Evolutionary conservation across 2,113 vertebrate species (phyloP).

Genomic region (Pristiophorus japonicus): DNA sequence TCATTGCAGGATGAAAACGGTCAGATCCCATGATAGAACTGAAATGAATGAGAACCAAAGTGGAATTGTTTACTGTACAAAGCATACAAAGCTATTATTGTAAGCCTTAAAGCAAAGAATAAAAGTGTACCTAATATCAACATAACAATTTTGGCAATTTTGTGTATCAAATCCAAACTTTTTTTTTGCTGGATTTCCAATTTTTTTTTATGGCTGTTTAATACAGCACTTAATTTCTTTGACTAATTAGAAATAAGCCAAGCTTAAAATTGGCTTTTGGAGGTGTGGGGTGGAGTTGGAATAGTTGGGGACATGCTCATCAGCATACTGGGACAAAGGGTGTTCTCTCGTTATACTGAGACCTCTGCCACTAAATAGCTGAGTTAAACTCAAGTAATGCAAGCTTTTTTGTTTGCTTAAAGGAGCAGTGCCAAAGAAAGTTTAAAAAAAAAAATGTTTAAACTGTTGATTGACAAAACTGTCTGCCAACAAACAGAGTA

Average conservation of each 20-base stretch:
- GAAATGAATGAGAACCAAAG: background rate
- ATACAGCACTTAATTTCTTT: background rate
- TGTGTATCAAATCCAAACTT: background rate
- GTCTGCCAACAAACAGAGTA: background rate
- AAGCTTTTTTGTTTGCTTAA: slow-evolving; percentile 3
- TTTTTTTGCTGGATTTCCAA: background rate
- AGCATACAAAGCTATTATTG: background rate
- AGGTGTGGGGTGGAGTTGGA: too few species aligned
- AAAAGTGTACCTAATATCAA: background rate
- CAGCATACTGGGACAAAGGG: background rate
- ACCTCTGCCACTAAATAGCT: background rate
- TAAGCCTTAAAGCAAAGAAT: background rate
- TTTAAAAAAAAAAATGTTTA: too few species aligned
- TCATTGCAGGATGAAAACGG: background rate
- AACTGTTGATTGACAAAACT: background rate
- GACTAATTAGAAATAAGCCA: background rate
- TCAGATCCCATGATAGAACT: background rate
- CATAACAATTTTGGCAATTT: background rate
- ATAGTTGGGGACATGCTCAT: background rate
- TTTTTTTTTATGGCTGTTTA: background rate
- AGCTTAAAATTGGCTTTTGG: background rate
- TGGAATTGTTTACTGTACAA: background rate
- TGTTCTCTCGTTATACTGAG: background rate
- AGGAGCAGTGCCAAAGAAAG: background rate
- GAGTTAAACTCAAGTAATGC: slow-evolving; percentile 1